Conservation (phyloP, 1,140 invertebrate species). For the Polyergus mexicanus region DNA sequence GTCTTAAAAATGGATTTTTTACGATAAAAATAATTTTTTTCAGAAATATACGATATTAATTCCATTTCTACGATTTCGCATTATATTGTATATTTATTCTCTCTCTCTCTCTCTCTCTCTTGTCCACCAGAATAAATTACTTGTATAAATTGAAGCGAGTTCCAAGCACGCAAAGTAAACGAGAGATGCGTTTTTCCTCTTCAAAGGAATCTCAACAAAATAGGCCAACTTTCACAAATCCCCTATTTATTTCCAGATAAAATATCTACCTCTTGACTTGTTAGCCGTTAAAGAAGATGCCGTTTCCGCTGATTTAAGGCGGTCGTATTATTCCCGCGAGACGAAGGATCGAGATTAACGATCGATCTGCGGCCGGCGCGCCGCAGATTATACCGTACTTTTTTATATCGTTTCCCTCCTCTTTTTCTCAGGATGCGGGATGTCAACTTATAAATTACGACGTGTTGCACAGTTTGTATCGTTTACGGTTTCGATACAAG, state of each 20-base stretch:
- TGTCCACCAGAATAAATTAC: not conserved
- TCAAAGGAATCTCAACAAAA: constrained; percentile 17
- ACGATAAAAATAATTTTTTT: not conserved
- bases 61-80: not conserved
- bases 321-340: constrained; percentile 33
- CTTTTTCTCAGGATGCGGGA: not conserved
- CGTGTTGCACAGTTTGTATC: constrained; percentile 14
- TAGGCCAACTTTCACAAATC: constrained; percentile 38
- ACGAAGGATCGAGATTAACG: constrained; percentile 43
- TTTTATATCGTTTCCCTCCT: constrained; percentile 4
- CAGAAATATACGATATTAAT: not conserved
- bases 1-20: not conserved
- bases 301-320: constrained; percentile 37
- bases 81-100: not conserved
- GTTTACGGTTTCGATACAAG: constrained; percentile 42
- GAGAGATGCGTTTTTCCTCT: not conserved
- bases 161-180: not conserved
- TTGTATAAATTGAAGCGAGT: too few species aligned
- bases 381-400: constrained; percentile 27
- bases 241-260: constrained; percentile 46
- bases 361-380: constrained; percentile 8
- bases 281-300: constrained; percentile 12
- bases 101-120: too few species aligned
- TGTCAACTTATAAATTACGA: constrained; percentile 31
- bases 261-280: constrained; percentile 12